A percentile compares a stretch with the other conserved stretches of the same genome.
phyloP scores from a whole-genome alignment of 2,113 vertebrate species.

The Ailurus styani region DNA sequence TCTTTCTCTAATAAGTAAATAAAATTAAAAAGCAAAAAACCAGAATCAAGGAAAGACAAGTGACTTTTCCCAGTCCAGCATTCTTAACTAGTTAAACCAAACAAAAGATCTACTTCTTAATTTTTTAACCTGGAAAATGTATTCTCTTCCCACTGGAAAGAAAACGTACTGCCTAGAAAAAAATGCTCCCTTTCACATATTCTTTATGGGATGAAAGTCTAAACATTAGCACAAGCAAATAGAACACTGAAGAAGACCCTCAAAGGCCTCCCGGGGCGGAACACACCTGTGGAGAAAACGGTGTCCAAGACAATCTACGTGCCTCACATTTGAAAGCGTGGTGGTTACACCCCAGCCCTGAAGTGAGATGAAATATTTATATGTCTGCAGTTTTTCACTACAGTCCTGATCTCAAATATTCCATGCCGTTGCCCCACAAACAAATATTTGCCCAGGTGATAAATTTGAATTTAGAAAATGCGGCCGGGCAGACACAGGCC shows the following conservation, averaged over 20 bases:
- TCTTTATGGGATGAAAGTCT: background rate
- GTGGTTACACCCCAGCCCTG: background rate
- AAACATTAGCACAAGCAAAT: background rate
- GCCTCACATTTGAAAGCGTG: background rate
- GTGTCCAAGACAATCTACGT: background rate
- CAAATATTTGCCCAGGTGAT: conserved; percentile 44
- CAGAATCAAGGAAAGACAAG: background rate
- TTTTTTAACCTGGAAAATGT: background rate
- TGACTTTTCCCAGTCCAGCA: background rate
- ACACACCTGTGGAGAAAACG: background rate
- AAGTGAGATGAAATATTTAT: background rate
- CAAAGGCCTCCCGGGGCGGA: background rate
- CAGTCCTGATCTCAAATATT: background rate
- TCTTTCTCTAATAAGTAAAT: background rate
- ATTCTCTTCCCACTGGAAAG: background rate
- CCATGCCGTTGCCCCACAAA: background rate
- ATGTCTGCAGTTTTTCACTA: background rate
- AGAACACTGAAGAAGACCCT: background rate
- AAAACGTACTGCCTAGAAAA: background rate
- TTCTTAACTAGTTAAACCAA: background rate
- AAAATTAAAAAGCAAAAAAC: background rate
- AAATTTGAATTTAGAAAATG: conserved; percentile 32
- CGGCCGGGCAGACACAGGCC: background rate
- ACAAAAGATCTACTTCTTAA: background rate
- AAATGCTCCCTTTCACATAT: background rate